Evolutionary conservation across 2,888 invertebrate species (phyloP).

Genomic region (Caenorhabditis parvicauda): DNA sequence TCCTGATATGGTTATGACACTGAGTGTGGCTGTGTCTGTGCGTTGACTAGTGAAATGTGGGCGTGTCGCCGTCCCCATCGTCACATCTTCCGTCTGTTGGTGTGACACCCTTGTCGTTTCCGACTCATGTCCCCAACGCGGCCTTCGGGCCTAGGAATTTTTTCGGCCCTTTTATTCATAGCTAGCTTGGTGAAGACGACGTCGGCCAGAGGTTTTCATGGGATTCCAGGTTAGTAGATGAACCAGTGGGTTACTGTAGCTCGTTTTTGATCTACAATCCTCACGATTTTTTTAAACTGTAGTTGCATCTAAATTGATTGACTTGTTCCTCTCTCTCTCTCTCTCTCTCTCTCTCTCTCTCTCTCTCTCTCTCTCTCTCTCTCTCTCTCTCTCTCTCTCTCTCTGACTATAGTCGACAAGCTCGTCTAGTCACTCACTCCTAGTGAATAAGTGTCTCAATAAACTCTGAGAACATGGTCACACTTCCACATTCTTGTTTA

Average conservation of each 20-base stretch:
- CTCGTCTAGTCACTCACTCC: too few relatives aligned
- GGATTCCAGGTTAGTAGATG: slow-evolving; percentile 28
- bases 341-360: too few relatives aligned
- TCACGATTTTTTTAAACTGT: not conserved
- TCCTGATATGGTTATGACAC: too few relatives aligned
- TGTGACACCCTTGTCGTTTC: not conserved
- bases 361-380: too few relatives aligned
- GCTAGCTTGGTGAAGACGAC: not conserved
- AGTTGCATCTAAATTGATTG: not conserved
- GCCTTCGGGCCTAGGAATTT: not conserved
- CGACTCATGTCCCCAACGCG: not conserved
- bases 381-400: too few relatives aligned
- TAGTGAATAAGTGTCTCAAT: too few relatives aligned
- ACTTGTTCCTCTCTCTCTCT: too few relatives aligned
- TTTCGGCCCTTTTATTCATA: not conserved
- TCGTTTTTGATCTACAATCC: not conserved
- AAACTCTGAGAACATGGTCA: too few relatives aligned
- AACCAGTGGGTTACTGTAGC: not conserved
- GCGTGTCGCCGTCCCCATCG: not conserved
- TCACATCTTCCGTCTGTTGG: not conserved
- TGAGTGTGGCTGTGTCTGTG: too few relatives aligned
- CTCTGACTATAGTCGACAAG: too few relatives aligned
- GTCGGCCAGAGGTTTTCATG: slow-evolving; percentile 28
- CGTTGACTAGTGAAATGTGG: too few relatives aligned
- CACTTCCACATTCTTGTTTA: too few relatives aligned